Percentiles rank a stretch among this genome's conserved stretches.
These are phyloP conservation scores for Drosophila mauritiana DNA, from an alignment of 1,140 invertebrate species.

Conservation along the genomic window DNA sequence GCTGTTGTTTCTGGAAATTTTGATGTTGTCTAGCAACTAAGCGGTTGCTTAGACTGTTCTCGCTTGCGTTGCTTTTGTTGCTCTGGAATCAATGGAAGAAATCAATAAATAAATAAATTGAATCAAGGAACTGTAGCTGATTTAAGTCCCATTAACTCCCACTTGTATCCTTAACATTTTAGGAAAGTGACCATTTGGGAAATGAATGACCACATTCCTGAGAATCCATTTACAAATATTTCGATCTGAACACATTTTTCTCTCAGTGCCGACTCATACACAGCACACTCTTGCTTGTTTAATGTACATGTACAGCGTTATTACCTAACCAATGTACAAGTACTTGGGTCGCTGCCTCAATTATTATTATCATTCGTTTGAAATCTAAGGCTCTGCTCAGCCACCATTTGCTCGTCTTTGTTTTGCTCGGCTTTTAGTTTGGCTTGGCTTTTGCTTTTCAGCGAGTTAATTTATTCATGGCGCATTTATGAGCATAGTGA, in stretches of 20 bases:
- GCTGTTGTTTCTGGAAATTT: slow-evolving; percentile 22
- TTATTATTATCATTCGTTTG: slow-evolving; percentile 79
- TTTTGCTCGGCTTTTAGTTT: slow-evolving; percentile 44
- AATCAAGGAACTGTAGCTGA: no score
- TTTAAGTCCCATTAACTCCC: no score
- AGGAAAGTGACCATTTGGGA: no score
- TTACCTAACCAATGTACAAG: slow-evolving; percentile 52
- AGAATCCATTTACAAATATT: not conserved
- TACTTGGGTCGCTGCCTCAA: slow-evolving; percentile 58
- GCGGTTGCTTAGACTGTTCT: slow-evolving; percentile 49
- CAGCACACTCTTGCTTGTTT: slow-evolving; percentile 1
- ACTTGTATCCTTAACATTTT: no score
- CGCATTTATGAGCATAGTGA: slow-evolving; percentile 78
- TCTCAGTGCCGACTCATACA: slow-evolving; percentile 31
- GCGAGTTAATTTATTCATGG: slow-evolving; percentile 80
- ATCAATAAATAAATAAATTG: slow-evolving; percentile 8
- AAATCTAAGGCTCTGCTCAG: slow-evolving; percentile 59
- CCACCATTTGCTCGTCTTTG: slow-evolving; percentile 2
- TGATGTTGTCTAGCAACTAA: slow-evolving; percentile 60
- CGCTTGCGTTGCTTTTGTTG: not conserved
- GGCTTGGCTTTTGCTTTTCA: slow-evolving; percentile 54
- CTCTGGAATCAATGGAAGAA: slow-evolving; percentile 5
- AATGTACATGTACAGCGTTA: slow-evolving; percentile 34
- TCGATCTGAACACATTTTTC: not conserved
- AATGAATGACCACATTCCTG: not conserved